Evolutionary conservation across 2,797 vertebrate genomes (phyloP), one percentile per base, ranked within the genome.

Genomic region (Pitangus sulphuratus): DNA sequence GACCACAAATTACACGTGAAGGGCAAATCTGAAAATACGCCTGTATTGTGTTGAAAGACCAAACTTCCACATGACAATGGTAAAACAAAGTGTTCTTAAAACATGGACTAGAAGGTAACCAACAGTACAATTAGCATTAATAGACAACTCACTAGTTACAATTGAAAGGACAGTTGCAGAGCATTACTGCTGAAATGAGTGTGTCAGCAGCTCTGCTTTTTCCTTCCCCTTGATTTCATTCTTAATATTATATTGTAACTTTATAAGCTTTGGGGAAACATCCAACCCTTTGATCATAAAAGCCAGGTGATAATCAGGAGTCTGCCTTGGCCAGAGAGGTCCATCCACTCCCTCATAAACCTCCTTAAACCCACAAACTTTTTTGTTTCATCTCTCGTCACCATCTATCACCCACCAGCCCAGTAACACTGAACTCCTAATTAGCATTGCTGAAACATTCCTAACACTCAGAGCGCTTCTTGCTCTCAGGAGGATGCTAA

Each of bases 331-430:
- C 47, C 62, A 87, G 20, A 53, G 6, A 69, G 26, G 18, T n/a
- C 40, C 24, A 20, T 37, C 39, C 1, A 2, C 15, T 70, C n/a
- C 37, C 45, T 4, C 1, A 1, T 2, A 4, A 64, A 28, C 10
- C 47, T 75, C 62, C 40, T 62, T 80, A 78, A 80, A 48, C 8
- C 15, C n/a, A 80, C 30, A 35, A 14, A 4, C 6, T 7, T 31
- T 45, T 82, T 85, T 50, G 44, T 48, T 64, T 39, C 16, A 70
- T 37, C 33, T 62, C 66, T 83, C 17, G 4, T 53, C 79, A 57
- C 12, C 60, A 84, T 54, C 1, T 48, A 62, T 33, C 44, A 31
- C 25, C 14, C 37, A 72, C 20, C 44, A 68, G 35, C 51, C 74
- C 71, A 35, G 18, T 1, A 72, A 68, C 4, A 70, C 19, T 31